These are phyloP conservation scores for Cryptosula pallasiana DNA, from an alignment of 2,888 invertebrate species.

Conservation along the genomic window DNA sequence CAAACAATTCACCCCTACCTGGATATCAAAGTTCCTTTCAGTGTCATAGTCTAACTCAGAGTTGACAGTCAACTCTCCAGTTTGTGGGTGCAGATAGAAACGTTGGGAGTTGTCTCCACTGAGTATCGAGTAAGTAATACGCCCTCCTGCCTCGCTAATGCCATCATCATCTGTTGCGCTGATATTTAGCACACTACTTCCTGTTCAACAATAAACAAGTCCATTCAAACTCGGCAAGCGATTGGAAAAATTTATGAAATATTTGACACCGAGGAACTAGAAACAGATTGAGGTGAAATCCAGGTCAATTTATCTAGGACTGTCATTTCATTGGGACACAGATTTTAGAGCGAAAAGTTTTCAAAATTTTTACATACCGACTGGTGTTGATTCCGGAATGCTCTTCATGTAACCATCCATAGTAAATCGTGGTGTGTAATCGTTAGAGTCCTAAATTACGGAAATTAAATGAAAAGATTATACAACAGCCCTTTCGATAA, in stretches of 20 bases:
- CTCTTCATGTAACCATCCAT: not conserved
- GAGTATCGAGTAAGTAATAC: not conserved
- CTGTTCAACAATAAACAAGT: not conserved
- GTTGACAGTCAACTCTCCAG: conserved; percentile 7
- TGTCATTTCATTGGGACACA: no score
- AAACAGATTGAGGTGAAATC: no score
- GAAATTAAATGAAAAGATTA: no score
- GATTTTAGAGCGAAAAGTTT: no score
- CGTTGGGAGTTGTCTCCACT: conserved; percentile 19
- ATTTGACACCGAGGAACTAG: no score
- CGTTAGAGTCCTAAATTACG: conserved; percentile 12
- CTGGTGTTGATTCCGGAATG: conserved; percentile 13
- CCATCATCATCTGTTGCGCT: conserved; percentile 1
- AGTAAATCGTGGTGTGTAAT: not conserved
- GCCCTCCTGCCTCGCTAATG: not conserved
- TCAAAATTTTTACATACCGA: not conserved
- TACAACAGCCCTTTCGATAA: no score
- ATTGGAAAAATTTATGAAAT: no score
- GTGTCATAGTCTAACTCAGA: not conserved
- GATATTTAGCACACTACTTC: not conserved
- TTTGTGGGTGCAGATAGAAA: not conserved
- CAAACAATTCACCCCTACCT: no score
- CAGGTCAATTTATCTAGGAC: no score
- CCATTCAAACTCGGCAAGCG: no score
- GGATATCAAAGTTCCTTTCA: not conserved